These are phyloP conservation scores for Lycopodina hypogea DNA, from an alignment of 37 sponge, comb jelly and placozoan genomes.

Conservation along the genomic window DNA sequence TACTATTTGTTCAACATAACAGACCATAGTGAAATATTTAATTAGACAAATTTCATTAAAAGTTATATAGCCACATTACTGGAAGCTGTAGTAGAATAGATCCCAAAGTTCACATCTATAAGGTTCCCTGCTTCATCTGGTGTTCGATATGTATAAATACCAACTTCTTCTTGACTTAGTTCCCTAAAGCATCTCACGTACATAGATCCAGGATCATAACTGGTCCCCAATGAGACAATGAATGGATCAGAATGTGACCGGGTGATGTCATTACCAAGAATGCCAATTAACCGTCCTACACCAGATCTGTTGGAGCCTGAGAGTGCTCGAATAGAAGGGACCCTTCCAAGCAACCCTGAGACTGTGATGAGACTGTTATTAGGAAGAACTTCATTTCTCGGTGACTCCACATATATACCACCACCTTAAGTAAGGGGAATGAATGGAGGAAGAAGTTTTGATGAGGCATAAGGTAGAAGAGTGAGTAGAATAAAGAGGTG, in stretches of 20 bases:
- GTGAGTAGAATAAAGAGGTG: no score
- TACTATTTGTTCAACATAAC: not conserved
- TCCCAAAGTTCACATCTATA: slow-evolving; percentile 9
- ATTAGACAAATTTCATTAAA: not conserved
- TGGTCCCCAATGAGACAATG: not conserved
- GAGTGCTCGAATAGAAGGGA: not conserved
- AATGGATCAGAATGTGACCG: not conserved
- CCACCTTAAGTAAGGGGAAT: not conserved
- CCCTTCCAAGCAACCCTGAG: not conserved
- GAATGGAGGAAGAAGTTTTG: no score
- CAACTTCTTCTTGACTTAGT: not conserved
- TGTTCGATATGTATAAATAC: not conserved
- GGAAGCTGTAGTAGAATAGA: not conserved
- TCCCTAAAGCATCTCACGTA: not conserved
- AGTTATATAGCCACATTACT: not conserved
- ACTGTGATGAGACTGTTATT: no score
- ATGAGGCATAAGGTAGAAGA: no score
- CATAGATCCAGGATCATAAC: not conserved
- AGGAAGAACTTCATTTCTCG: not conserved
- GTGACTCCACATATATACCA: not conserved
- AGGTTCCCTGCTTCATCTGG: slow-evolving; percentile 8
- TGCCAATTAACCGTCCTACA: slow-evolving; percentile 1
- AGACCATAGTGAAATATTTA: not conserved
- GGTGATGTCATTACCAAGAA: not conserved
- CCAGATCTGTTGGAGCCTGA: not conserved